Conservation (phyloP, 2,113 vertebrate genomes). For the Caretta caretta region DNA sequence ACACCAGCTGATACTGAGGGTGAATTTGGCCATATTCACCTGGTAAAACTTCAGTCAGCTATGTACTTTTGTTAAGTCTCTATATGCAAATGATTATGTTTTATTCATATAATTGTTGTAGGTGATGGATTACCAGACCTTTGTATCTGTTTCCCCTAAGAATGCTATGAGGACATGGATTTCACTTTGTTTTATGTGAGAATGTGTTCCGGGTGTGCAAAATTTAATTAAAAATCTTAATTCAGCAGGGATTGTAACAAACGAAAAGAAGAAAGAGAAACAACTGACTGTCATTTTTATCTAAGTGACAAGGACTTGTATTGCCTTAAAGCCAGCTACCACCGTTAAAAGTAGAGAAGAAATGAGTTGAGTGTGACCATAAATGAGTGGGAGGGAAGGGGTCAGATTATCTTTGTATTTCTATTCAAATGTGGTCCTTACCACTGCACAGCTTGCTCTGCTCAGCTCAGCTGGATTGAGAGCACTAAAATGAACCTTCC, state of each 20-base stretch:
- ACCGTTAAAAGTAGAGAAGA: background rate
- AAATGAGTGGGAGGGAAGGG: background rate
- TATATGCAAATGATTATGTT: background rate
- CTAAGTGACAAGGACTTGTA: background rate
- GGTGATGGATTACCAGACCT: background rate
- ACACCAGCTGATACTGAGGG: background rate
- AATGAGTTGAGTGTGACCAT: background rate
- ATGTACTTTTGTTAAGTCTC: background rate
- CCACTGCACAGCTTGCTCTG: background rate
- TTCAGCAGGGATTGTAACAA: background rate
- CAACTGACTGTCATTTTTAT: background rate
- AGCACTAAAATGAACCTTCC: background rate
- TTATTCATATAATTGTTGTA: background rate
- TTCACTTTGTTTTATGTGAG: background rate
- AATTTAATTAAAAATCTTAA: slow-evolving; percentile 16
- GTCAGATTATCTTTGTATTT: background rate
- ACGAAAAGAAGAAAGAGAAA: background rate
- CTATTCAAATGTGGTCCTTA: too few species aligned
- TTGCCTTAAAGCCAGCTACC: background rate
- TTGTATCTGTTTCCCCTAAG: background rate
- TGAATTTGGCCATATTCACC: background rate
- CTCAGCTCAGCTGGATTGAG: background rate
- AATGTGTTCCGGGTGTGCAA: background rate
- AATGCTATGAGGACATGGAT: background rate
- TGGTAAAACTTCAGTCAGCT: background rate